Evolutionary conservation across 2,888 invertebrate species (phyloP).

Genomic region (Orchesellides sinensis): DNA sequence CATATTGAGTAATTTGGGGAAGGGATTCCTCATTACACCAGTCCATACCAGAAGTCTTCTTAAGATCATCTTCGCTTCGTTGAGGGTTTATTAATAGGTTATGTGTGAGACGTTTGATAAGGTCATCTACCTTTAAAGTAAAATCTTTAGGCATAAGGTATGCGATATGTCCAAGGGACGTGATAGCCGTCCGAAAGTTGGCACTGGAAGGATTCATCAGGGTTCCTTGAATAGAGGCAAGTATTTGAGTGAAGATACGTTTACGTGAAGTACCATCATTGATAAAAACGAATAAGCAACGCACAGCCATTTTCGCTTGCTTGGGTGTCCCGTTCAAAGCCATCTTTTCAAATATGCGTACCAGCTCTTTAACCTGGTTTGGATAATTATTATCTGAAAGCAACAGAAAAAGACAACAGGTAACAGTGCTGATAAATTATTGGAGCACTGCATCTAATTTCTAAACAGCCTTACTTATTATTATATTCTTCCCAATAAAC

Average conservation of each 20-base stretch:
- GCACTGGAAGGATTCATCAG: conserved; percentile 84
- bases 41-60: conserved; percentile 80
- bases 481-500: conserved; percentile 84
- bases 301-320: conserved; percentile 97
- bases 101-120: too few relatives aligned
- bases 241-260: conserved; percentile 61
- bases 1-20: conserved; percentile 93
- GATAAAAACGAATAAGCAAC: conserved; percentile 92
- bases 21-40: conserved; percentile 93
- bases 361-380: too few relatives aligned
- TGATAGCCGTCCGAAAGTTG: conserved; percentile 94
- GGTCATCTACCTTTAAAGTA: too few relatives aligned
- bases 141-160: conserved; percentile 93
- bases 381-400: too few relatives aligned
- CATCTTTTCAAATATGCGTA: too few relatives aligned
- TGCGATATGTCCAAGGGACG: conserved; percentile 95
- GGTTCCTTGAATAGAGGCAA: conserved; percentile 81
- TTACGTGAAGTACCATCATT: conserved; percentile 76
- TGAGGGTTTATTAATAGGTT: conserved; percentile 86
- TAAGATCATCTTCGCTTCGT: conserved; percentile 69
- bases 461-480: too few relatives aligned
- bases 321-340: conserved; percentile 90
- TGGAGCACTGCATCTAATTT: background rate
- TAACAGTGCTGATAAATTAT: conserved; percentile 84
- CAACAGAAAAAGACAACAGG: conserved; percentile 87